Evolutionary conservation across 1,140 invertebrate species (phyloP), one percentile per base, ranked within the genome.

Genomic region (Medauroidea extradentata): DNA sequence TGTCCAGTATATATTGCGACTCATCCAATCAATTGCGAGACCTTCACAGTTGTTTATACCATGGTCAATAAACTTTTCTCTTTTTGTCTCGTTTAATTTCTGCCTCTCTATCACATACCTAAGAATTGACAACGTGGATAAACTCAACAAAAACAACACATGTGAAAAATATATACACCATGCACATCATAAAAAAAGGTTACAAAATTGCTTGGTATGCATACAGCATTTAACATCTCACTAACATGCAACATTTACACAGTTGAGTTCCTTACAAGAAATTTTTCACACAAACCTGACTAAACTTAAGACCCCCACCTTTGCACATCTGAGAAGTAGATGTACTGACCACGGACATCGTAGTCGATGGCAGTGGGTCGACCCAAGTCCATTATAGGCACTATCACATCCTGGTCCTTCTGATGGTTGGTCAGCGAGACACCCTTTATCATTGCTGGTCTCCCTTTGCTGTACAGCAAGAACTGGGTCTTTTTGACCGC

Each of bases 1-100:
- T 43, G 87, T 86, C 88, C 89, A 94, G 76, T 92, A 95, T 27
- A 94, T 66, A 71, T 93, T 91, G 29, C 83, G 77, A 43, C 83
- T 82, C 68, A 90, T 82, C 87, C 87, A 91, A 73, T 94, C 91
- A 38, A 91, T 79, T 41, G 88, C 86, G 38, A 91, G 67, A 39
- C 89, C 85, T 74, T 86, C 82, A 74, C 83, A 85, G 65, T 79
- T 83, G 63, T 79, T 73, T 3, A 81, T 59, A 16, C 74, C 77
- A 61, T 71, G 67, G 38, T 73, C 74, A 19, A 80, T 66, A 27
- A 75, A 71, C 9, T 70, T 65, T 63, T 79, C 73, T 48, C 67
- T 67, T 18, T 66, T 65, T 4, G 62, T 64, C 13, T 71, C 72
- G 61, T 75, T 71, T 14, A 81, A 54, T 56, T 73, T 77, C 44